phyloP scores from a whole-genome alignment of 2,113 vertebrate species.

The Pogona vitticeps region DNA sequence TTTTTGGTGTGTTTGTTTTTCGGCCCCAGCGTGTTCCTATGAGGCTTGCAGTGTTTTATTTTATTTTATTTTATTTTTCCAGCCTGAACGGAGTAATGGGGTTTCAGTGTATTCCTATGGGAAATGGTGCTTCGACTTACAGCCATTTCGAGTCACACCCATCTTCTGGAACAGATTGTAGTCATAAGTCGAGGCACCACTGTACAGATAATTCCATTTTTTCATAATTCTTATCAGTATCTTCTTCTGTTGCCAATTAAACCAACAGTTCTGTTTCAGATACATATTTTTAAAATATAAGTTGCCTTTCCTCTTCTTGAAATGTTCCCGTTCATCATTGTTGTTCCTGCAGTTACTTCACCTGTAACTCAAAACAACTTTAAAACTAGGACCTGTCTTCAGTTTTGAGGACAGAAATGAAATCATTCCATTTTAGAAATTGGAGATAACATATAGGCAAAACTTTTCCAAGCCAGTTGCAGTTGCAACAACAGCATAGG shows the following conservation, averaged over 20 bases:
- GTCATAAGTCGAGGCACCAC: no score
- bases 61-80: no score
- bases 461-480: not conserved
- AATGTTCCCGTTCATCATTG: not conserved
- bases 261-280: not conserved
- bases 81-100: no score
- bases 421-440: not conserved
- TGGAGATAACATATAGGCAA: not conserved
- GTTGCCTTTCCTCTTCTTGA: not conserved
- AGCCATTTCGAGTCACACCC: no score
- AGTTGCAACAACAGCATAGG: no score
- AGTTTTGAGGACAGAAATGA: not conserved
- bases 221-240: not conserved
- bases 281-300: not conserved
- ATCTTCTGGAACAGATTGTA: no score
- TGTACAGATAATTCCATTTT: no score
- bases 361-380: not conserved
- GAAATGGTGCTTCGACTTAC: no score
- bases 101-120: no score
- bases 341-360: not conserved
- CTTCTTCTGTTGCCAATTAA: not conserved
- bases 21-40: no score
- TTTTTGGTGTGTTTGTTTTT: no score
- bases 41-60: no score
- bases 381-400: slow-evolving; percentile 1